phyloP scores from a whole-genome alignment of 2,888 invertebrate genomes.

The Aricia artaxerxes region DNA sequence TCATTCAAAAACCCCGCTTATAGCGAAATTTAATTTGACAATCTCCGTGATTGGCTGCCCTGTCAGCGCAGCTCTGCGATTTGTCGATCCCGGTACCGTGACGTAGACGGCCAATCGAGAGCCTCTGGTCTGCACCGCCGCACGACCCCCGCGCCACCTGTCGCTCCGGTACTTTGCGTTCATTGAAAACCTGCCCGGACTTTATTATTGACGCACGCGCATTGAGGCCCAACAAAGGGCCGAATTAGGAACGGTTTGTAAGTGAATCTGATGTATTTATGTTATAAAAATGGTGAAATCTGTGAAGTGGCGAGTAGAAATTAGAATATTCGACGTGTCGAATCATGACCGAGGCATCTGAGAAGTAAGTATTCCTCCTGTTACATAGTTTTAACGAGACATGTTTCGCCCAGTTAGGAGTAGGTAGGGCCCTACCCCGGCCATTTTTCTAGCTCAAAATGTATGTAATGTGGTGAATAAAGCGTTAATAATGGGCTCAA shows the following conservation, averaged over 20 bases:
- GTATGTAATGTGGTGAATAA: constrained; percentile 53
- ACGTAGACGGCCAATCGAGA: constrained; percentile 54
- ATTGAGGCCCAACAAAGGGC: constrained; percentile 80
- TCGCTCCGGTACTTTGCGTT: constrained; percentile 65
- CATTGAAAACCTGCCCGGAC: constrained; percentile 76
- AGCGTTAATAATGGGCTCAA: constrained; percentile 46
- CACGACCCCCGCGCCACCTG: constrained; percentile 74
- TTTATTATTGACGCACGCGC: constrained; percentile 76
- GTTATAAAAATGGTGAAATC: constrained; percentile 91
- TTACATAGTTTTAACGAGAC: constrained; percentile 59
- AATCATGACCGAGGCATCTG: constrained; percentile 95
- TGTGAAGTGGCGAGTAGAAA: constrained; percentile 89
- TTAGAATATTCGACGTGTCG: constrained; percentile 90
- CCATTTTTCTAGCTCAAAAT: constrained; percentile 70
- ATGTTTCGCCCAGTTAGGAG: constrained; percentile 64
- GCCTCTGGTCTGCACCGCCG: constrained; percentile 48
- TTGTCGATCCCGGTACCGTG: constrained; percentile 52
- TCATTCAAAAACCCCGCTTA: constrained; percentile 59
- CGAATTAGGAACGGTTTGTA: constrained; percentile 74
- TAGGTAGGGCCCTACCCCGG: constrained; percentile 75
- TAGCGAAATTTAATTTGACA: constrained; percentile 43
- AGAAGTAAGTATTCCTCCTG: constrained; percentile 86
- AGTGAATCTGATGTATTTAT: constrained; percentile 85
- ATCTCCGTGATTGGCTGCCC: constrained; percentile 55
- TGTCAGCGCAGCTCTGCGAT: constrained; percentile 49